Conservation (phyloP, 2,888 invertebrate genomes). For the Leptinotarsa peninsularis region DNA sequence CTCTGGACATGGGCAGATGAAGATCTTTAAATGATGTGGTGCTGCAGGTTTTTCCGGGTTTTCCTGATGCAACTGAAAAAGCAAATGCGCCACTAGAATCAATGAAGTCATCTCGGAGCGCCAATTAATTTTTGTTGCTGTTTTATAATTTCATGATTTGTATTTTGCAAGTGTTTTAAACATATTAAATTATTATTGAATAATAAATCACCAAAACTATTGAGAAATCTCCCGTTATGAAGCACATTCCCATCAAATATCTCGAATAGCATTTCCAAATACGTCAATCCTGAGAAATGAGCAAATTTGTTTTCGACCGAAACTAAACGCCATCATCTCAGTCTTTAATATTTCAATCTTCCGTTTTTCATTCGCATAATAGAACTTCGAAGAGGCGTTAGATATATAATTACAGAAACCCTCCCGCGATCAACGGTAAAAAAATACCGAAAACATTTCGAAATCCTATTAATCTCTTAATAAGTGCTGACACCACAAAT, state of each 20-base stretch:
- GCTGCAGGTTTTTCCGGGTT: too few species aligned
- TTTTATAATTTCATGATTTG: too few species aligned
- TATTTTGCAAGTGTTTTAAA: too few species aligned
- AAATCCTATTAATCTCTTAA: constrained; percentile 21
- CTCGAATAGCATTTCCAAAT: constrained; percentile 12
- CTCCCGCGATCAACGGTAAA: constrained; percentile 5
- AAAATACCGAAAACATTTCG: constrained; percentile 18
- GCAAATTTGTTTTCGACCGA: constrained; percentile 10
- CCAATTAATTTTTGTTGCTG: too few species aligned
- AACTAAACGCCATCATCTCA: neutral
- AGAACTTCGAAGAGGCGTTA: constrained; percentile 3
- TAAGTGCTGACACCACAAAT: constrained; percentile 26
- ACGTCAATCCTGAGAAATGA: neutral
- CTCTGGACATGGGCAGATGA: too few species aligned
- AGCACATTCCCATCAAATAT: constrained; percentile 5
- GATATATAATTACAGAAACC: neutral
- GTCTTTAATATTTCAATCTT: constrained; percentile 5
- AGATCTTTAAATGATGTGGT: too few species aligned
- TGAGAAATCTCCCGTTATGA: neutral
- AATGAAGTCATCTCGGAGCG: too few species aligned
- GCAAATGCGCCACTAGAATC: too few species aligned
- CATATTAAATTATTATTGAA: too few species aligned
- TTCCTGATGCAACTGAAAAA: too few species aligned
- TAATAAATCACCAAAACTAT: neutral
- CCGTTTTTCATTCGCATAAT: neutral